Conservation (phyloP, 2,797 vertebrate species). For the Columba guinea region DNA sequence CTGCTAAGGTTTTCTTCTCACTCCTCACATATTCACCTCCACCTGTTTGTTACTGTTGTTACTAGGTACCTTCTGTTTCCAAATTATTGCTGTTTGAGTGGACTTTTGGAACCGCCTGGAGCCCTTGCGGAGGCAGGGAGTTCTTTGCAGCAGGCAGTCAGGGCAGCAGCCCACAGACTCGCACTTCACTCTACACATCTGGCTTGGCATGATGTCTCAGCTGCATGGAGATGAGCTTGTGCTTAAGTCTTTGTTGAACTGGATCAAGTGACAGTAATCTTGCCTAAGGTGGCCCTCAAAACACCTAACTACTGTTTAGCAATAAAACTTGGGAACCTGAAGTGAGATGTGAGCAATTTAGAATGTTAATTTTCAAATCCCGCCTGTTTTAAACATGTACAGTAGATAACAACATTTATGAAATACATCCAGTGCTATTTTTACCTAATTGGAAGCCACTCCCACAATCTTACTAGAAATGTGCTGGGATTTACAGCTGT, state of each 20-base stretch:
- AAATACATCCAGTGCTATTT: neutral
- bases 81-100: neutral
- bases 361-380: neutral
- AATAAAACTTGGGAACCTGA: neutral
- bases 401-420: neutral
- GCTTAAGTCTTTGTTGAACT: neutral
- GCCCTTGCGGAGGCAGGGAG: neutral
- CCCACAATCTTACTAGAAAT: neutral
- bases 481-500: neutral
- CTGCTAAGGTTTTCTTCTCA: neutral
- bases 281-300: neutral
- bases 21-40: neutral
- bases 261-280: accelerated
- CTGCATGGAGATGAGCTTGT: neutral
- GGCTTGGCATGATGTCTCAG: neutral
- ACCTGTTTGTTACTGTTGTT: neutral
- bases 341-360: neutral
- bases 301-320: neutral
- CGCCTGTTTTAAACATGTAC: neutral
- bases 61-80: neutral
- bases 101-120: neutral
- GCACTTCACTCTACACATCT: accelerated
- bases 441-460: neutral
- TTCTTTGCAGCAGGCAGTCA: neutral
- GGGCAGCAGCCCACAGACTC: neutral